Base-by-base conservation (phyloP, 92 coral and sea anemone species). In the Scolanthus callimorphus region DNA sequence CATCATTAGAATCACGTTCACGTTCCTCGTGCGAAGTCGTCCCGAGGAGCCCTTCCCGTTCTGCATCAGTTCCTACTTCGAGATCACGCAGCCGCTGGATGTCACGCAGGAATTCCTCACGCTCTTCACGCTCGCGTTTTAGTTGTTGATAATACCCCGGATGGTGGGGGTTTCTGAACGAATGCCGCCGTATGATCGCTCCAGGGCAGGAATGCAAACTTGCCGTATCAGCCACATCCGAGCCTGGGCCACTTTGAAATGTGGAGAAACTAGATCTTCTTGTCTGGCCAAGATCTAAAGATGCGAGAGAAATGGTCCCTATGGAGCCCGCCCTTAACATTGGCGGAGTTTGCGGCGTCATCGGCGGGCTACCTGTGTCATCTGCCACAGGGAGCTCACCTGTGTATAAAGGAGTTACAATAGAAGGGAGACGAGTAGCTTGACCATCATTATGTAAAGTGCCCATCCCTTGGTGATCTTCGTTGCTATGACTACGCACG, bases 321-420 rank as follows among this genome's bases (percentile, higher is more conserved):
- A 81, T 25, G 17, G 83, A 82, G 9, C 48, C 21, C 19, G 59
- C 69, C 15, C 75, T 62, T 9, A 25, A 73, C 38, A 34, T 48
- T 39, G 30, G 17, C 27, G 44, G 29, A 0, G 19, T 10, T 9
- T n/a, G 15, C 28, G 52, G 29, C 19, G 27, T 10, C 12, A 29
- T 44, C 37, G 15, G 49, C 11, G 29, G 63, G 28, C 29, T 34
- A 17, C 41, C 67, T 17, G 47, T 31, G 10, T 73, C 71, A 6
- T 53, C 27, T 20, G 53, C 82, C 27, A 67, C 78, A 27, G 73
- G 10, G 2, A 62, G 27, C 29, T 45, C 55, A 22, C 63, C 89
- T 15, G 65, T 69, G 31, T 82, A 82, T 41, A 82, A 75, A 0
- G 62, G 75, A 27, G 89, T 72, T 29, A 82, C 59, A 21, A 82